Evolutionary conservation across 2,888 invertebrate genomes (phyloP).

Genomic region (Lymantria dispar): DNA sequence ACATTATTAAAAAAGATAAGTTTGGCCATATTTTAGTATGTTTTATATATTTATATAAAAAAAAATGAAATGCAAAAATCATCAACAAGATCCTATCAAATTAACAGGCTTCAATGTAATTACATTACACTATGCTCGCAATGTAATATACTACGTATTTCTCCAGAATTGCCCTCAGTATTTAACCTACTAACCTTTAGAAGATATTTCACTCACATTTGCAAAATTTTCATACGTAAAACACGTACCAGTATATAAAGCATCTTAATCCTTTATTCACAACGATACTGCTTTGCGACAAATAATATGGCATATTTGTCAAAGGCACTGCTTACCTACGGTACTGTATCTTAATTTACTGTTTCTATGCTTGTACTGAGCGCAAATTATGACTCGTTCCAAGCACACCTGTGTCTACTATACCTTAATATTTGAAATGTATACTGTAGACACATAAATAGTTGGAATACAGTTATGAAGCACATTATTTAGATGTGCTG

Average conservation of each 20-base stretch:
- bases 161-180: not conserved
- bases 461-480: slow-evolving; percentile 8
- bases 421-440: slow-evolving; percentile 10
- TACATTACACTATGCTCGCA: not conserved
- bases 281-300: slow-evolving; percentile 36
- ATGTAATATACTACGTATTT: not conserved
- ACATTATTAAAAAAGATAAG: no score
- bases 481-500: not conserved
- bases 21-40: no score
- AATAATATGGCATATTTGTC: slow-evolving; percentile 70
- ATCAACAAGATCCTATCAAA: not conserved
- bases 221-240: slow-evolving; percentile 17
- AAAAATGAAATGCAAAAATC: slow-evolving; percentile 9
- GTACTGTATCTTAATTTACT: slow-evolving; percentile 60
- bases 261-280: slow-evolving; percentile 27
- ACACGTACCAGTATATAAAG: slow-evolving; percentile 12
- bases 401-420: slow-evolving; percentile 55
- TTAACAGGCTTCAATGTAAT: not conserved
- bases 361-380: slow-evolving; percentile 37
- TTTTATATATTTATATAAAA: not conserved
- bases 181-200: slow-evolving; percentile 6
- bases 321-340: slow-evolving; percentile 55
- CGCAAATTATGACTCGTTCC: slow-evolving; percentile 62
- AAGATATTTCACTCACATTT: slow-evolving; percentile 8
- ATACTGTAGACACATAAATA: slow-evolving; percentile 7